Evolutionary conservation across 2,797 vertebrate genomes (phyloP).

Genomic region (Megalops cyprinoides): DNA sequence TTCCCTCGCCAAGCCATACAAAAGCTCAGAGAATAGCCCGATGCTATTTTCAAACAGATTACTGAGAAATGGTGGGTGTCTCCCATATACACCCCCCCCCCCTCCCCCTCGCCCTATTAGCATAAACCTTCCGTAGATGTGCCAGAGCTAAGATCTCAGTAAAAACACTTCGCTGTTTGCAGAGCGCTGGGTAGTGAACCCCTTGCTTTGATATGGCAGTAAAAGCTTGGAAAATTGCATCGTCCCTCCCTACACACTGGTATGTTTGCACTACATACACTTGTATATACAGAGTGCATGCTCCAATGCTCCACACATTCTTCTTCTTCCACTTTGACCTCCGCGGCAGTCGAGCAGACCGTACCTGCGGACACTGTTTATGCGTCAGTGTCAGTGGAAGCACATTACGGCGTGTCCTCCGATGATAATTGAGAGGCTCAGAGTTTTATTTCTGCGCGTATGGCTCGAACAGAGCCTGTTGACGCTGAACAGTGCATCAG

Average conservation of each 20-base stretch:
- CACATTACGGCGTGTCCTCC: neutral
- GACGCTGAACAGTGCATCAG: neutral
- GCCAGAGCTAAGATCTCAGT: neutral
- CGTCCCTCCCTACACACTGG: slow-evolving; percentile 26
- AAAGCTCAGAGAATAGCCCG: slow-evolving; percentile 2
- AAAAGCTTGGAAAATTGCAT: slow-evolving; percentile 9
- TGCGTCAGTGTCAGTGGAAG: neutral
- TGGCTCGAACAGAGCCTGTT: neutral
- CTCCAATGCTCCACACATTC: slow-evolving; percentile 55
- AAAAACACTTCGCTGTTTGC: neutral
- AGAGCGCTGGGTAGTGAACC: neutral
- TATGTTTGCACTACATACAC: slow-evolving; percentile 18
- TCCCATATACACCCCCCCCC: slow-evolving; percentile 2
- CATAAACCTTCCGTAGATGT: neutral
- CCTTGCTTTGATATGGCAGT: neutral
- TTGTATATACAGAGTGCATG: neutral
- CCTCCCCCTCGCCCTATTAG: neutral
- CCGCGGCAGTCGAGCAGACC: slow-evolving; percentile 21
- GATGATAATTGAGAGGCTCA: neutral
- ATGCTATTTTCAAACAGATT: slow-evolving; percentile 31
- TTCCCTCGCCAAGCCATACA: slow-evolving; percentile 10
- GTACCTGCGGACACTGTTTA: slow-evolving; percentile 17
- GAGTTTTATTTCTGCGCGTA: neutral
- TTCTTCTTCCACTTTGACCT: slow-evolving; percentile 24
- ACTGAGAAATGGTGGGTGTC: slow-evolving; percentile 18